Conservation (phyloP, 1,140 invertebrate genomes). For the Neotoxoptera formosana region DNA sequence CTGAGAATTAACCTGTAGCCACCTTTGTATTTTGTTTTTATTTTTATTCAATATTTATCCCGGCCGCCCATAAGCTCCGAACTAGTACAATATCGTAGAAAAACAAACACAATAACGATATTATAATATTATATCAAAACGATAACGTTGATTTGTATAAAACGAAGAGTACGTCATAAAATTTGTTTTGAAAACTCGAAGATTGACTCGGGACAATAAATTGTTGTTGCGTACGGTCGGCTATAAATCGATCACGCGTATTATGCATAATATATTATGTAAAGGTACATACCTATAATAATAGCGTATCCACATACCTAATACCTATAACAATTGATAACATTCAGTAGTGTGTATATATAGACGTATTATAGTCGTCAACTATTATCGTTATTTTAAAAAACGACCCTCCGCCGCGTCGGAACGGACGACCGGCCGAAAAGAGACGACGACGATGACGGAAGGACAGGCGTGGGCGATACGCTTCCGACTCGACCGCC, state of each 20-base stretch:
- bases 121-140: not conserved
- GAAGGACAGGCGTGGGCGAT: not conserved
- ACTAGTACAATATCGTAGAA: not conserved
- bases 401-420: not conserved
- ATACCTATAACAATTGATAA: too few species aligned
- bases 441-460: not conserved
- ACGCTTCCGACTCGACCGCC: not conserved
- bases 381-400: slow-evolving; percentile 8
- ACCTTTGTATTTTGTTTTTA: not conserved
- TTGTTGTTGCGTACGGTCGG: not conserved
- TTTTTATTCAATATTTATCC: not conserved
- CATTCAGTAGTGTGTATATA: too few species aligned
- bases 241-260: not conserved
- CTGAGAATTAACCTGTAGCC: not conserved
- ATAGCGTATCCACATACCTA: too few species aligned
- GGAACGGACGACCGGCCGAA: not conserved
- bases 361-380: too few species aligned
- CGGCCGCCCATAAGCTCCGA: too few species aligned
- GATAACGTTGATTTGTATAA: not conserved
- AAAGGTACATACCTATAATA: too few species aligned
- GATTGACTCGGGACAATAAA: not conserved
- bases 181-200: not conserved
- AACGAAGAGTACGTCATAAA: not conserved
- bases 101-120: not conserved
- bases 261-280: not conserved